Evolutionary conservation across 2,888 invertebrate species (phyloP).

Genomic region (Liposcelis brunnea): DNA sequence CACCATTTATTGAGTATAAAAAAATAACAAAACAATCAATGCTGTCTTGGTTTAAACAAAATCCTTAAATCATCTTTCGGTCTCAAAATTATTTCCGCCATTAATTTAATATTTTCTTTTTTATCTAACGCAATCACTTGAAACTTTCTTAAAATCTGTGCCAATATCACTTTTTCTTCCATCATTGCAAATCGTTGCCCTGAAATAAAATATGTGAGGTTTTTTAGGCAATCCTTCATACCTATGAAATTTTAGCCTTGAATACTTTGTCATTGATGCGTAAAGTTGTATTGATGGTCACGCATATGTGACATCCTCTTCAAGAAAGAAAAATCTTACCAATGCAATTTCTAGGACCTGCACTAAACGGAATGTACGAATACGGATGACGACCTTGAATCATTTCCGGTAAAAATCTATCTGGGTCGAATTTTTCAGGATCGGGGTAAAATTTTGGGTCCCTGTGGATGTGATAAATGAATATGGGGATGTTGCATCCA

Average conservation of each 20-base stretch:
- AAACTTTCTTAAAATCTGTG: background rate
- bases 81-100: conserved; percentile 3
- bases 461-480: conserved; percentile 1
- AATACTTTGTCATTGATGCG: too few relatives aligned
- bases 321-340: background rate
- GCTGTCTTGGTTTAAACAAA: background rate
- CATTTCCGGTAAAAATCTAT: background rate
- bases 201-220: background rate
- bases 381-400: conserved; percentile 1
- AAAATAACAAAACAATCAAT: too few relatives aligned
- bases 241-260: too few relatives aligned
- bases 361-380: conserved; percentile 8
- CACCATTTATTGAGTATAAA: too few relatives aligned
- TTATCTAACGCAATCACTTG: background rate
- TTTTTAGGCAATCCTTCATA: too few relatives aligned
- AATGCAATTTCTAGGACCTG: conserved; percentile 5
- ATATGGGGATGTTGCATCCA: background rate
- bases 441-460: conserved; percentile 1
- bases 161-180: background rate
- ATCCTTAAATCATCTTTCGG: background rate
- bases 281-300: too few relatives aligned
- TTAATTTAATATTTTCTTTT: background rate
- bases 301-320: too few relatives aligned
- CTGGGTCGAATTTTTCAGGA: conserved; percentile 1
- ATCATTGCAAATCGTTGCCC: conserved; percentile 4